phyloP scores from a whole-genome alignment of 2,888 invertebrate species.

The Lampropteryx suffumata region DNA sequence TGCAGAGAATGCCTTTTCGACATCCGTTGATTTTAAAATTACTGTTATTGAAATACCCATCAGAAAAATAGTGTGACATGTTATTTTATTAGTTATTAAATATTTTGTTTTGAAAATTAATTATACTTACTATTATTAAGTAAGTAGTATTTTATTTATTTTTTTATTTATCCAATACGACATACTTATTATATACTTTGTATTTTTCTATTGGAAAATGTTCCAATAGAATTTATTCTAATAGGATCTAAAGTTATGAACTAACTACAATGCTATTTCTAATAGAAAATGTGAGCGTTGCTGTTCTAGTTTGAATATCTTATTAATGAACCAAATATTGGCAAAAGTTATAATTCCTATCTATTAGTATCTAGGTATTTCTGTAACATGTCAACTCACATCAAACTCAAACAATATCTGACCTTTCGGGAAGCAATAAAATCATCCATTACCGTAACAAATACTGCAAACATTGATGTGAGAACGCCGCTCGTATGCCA shows the following conservation, averaged over 20 bases:
- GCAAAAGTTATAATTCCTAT: not conserved
- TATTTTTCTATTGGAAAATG: too few relatives aligned
- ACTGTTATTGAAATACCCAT: constrained; percentile 55
- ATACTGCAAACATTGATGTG: constrained; percentile 61
- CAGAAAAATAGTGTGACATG: constrained; percentile 1
- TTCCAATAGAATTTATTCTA: too few relatives aligned
- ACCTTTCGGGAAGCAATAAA: constrained; percentile 65
- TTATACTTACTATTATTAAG: too few relatives aligned
- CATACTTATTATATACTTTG: too few relatives aligned
- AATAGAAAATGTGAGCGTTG: too few relatives aligned
- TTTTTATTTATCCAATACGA: too few relatives aligned
- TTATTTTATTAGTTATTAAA: not conserved
- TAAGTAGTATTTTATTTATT: too few relatives aligned
- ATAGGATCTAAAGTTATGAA: too few relatives aligned
- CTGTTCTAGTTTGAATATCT: not conserved
- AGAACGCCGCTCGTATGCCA: constrained; percentile 46
- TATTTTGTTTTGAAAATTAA: too few relatives aligned
- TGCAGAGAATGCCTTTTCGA: constrained; percentile 60
- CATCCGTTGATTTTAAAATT: constrained; percentile 54
- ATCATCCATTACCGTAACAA: constrained; percentile 70
- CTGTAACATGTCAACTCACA: constrained; percentile 8
- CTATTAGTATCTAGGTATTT: not conserved
- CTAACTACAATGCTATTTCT: too few relatives aligned
- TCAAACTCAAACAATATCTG: constrained; percentile 49
- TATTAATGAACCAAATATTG: not conserved